Percentiles rank a stretch among this genome's conserved stretches.
Conservation (phyloP, 2,888 invertebrate species). For the Nebria brevicollis region DNA sequence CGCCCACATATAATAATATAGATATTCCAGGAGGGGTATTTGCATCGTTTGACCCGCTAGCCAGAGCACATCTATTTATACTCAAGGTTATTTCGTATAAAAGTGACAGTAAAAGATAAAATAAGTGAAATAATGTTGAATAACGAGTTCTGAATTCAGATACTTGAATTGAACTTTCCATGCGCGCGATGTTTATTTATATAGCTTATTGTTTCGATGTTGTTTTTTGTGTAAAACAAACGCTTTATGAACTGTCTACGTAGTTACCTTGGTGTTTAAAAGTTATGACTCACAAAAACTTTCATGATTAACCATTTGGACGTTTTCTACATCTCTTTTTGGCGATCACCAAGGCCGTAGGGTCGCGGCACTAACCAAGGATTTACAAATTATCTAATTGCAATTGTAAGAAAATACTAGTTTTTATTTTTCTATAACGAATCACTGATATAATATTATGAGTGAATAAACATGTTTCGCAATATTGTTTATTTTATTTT, state of each 20-base stretch:
- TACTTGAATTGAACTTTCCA: too few relatives aligned
- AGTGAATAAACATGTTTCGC: neutral
- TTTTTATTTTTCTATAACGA: too few relatives aligned
- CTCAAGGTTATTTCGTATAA: too few relatives aligned
- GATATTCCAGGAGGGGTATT: too few relatives aligned
- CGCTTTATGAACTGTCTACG: neutral
- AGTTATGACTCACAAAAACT: slow-evolving; percentile 31
- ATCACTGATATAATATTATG: too few relatives aligned
- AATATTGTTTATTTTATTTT: neutral
- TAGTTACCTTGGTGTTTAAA: slow-evolving; percentile 25
- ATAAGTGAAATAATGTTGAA: too few relatives aligned
- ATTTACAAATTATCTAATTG: slow-evolving; percentile 13
- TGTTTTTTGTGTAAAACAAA: neutral
- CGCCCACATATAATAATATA: too few relatives aligned
- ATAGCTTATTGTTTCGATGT: neutral
- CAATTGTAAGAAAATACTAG: neutral
- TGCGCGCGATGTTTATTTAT: neutral
- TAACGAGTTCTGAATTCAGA: too few relatives aligned
- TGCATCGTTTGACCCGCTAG: too few relatives aligned
- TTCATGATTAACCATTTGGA: neutral
- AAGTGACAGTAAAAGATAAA: too few relatives aligned
- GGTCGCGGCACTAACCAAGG: slow-evolving; percentile 6
- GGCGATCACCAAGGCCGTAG: slow-evolving; percentile 34
- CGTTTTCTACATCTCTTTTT: slow-evolving; percentile 18
- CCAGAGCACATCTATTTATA: too few relatives aligned